Conservation (phyloP, 1,140 invertebrate genomes). For the Apolygus lucorum region DNA sequence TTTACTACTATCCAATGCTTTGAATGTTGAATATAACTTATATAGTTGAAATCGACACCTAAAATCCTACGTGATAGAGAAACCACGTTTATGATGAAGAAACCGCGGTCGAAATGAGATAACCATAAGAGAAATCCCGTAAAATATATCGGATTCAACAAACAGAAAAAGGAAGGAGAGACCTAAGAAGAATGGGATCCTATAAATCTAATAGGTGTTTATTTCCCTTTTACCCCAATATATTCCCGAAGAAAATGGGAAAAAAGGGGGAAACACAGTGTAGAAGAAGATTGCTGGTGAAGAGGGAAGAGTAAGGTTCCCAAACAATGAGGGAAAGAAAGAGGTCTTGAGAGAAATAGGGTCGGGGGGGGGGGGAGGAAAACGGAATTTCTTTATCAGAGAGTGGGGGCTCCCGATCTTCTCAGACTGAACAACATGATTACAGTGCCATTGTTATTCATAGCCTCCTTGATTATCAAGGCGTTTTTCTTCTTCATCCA, state of each 20-base stretch:
- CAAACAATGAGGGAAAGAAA: neutral
- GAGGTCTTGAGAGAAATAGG: neutral
- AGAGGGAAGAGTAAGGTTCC: slow-evolving; percentile 10
- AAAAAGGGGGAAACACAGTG: too few species aligned
- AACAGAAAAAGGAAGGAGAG: neutral
- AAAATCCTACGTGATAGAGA: too few species aligned
- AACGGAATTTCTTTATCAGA: neutral
- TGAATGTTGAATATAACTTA: too few species aligned
- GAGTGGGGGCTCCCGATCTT: neutral
- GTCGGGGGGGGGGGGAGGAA: neutral
- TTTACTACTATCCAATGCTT: too few species aligned
- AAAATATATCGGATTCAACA: neutral
- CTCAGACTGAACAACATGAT: slow-evolving; percentile 7
- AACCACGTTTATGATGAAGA: neutral
- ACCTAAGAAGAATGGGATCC: neutral
- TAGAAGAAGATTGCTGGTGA: neutral
- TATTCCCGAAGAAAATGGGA: neutral
- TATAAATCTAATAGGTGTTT: slow-evolving; percentile 15
- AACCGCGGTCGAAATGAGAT: neutral
- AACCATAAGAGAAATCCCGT: neutral
- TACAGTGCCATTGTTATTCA: slow-evolving; percentile 11
- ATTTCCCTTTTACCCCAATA: slow-evolving; percentile 4
- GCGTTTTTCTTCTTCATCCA: slow-evolving; percentile 11
- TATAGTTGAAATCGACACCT: too few species aligned
- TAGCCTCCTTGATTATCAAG: slow-evolving; percentile 13